Evolutionary conservation across 2,113 vertebrate genomes (phyloP).

Genomic region (Limnothrissa miodon): DNA sequence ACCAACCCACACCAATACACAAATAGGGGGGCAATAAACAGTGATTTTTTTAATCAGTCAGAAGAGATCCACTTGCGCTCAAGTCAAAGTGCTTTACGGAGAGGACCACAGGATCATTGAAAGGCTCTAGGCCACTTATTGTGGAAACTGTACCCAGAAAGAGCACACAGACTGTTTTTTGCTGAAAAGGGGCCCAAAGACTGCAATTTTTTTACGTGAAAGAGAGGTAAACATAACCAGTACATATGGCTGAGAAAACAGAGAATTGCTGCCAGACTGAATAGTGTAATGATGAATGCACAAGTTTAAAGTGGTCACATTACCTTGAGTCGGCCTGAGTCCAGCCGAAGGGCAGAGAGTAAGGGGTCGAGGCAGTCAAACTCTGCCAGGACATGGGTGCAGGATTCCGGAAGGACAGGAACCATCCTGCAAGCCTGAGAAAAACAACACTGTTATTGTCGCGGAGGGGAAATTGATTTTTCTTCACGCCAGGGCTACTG

Average conservation of each 20-base stretch:
- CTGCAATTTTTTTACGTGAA: too few species aligned
- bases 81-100: too few species aligned
- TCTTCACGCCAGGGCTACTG: background rate
- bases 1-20: background rate
- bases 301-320: background rate
- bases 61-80: too few species aligned
- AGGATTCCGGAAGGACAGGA: conserved; percentile 76
- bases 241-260: background rate
- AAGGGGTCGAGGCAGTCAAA: conserved; percentile 88
- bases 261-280: background rate
- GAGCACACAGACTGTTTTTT: too few species aligned
- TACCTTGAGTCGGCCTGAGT: conserved; percentile 91
- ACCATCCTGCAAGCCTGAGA: conserved; percentile 44
- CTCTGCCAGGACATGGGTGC: conserved; percentile 86
- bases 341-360: conserved; percentile 87
- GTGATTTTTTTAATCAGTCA: too few species aligned
- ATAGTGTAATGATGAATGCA: too few species aligned
- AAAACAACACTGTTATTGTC: background rate
- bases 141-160: too few species aligned
- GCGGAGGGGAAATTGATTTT: background rate
- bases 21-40: too few species aligned
- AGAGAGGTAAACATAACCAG: background rate
- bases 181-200: too few species aligned
- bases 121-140: too few species aligned
- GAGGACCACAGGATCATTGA: too few species aligned